Evolutionary conservation across 2,888 invertebrate genomes (phyloP).

Genomic region (Trachelus troglodyta): DNA sequence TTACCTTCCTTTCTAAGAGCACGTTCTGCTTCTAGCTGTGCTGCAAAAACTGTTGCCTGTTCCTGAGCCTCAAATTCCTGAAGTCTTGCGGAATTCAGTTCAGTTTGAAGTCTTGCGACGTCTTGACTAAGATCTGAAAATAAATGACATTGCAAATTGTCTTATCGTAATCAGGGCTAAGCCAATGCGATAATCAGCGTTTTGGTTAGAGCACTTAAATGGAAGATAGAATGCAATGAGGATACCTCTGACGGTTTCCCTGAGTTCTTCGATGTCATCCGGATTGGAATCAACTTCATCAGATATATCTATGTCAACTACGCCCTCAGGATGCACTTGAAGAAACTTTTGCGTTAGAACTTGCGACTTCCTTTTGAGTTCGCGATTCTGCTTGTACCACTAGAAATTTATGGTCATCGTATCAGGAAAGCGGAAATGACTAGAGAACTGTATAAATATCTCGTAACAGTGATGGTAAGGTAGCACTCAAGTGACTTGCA

Average conservation of each 20-base stretch:
- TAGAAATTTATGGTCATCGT: slow-evolving; percentile 52
- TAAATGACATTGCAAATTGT: slow-evolving; percentile 2
- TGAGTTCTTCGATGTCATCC: slow-evolving; percentile 75
- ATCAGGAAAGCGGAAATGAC: background rate
- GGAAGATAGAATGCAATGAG: background rate
- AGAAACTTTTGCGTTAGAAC: slow-evolving; percentile 72
- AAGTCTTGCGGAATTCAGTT: slow-evolving; percentile 73
- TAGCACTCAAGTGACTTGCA: background rate
- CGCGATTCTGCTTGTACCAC: slow-evolving; percentile 83
- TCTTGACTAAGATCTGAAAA: slow-evolving; percentile 72
- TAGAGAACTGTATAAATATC: background rate
- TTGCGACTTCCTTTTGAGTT: slow-evolving; percentile 76
- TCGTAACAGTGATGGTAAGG: background rate
- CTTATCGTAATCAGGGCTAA: background rate
- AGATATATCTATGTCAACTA: slow-evolving; percentile 59
- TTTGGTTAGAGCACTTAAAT: background rate
- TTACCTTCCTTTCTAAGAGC: slow-evolving; percentile 50
- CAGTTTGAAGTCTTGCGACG: slow-evolving; percentile 75
- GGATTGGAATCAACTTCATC: slow-evolving; percentile 60
- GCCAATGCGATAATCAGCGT: background rate
- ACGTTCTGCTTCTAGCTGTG: slow-evolving; percentile 71
- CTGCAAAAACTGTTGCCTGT: slow-evolving; percentile 61
- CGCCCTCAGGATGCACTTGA: slow-evolving; percentile 69
- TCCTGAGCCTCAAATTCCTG: slow-evolving; percentile 81
- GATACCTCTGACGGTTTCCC: slow-evolving; percentile 72